Percentiles rank a stretch among this genome's conserved stretches.
These are phyloP conservation scores for Sebastes paucispinis DNA, from an alignment of 2,797 vertebrate species.

Conservation along the genomic window DNA sequence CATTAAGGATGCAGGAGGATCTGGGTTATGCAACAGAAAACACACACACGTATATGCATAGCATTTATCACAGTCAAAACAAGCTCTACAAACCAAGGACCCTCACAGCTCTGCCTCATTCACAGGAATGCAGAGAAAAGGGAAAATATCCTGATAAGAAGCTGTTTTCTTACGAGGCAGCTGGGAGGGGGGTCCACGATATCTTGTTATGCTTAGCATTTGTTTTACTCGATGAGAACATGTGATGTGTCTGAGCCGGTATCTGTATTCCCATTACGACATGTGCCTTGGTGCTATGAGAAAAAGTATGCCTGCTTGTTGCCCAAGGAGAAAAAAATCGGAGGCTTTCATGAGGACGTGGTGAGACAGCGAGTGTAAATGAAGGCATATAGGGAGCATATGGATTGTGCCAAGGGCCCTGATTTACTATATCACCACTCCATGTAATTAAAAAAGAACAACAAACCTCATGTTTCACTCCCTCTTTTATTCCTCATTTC, in stretches of 20 bases:
- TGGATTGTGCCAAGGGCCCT: not conserved
- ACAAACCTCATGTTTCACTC: slow-evolving; percentile 51
- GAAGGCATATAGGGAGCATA: not conserved
- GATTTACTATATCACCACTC: slow-evolving; percentile 38
- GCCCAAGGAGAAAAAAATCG: slow-evolving; percentile 42
- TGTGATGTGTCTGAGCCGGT: slow-evolving; percentile 68
- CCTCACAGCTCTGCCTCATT: slow-evolving; percentile 41
- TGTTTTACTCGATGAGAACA: slow-evolving; percentile 73
- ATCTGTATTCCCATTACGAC: slow-evolving; percentile 79
- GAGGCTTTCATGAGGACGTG: slow-evolving; percentile 26
- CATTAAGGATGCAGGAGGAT: slow-evolving; percentile 44
- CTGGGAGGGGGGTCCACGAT: slow-evolving; percentile 45
- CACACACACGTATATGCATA: slow-evolving; percentile 6
- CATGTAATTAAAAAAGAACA: slow-evolving; percentile 68
- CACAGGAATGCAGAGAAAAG: slow-evolving; percentile 64
- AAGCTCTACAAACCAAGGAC: slow-evolving; percentile 63
- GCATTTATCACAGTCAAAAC: slow-evolving; percentile 78
- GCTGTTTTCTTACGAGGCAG: slow-evolving; percentile 70
- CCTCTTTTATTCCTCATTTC: slow-evolving; percentile 49
- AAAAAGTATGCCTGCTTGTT: slow-evolving; percentile 57
- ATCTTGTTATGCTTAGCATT: slow-evolving; percentile 74
- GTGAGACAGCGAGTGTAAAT: slow-evolving; percentile 33
- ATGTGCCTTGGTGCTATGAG: slow-evolving; percentile 66
- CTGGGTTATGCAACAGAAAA: slow-evolving; percentile 60
- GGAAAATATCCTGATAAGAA: slow-evolving; percentile 76